A percentile compares a stretch with the other conserved stretches of the same genome.
phyloP scores from a whole-genome alignment of 1,140 invertebrate genomes.

The Eupeodes corollae region DNA sequence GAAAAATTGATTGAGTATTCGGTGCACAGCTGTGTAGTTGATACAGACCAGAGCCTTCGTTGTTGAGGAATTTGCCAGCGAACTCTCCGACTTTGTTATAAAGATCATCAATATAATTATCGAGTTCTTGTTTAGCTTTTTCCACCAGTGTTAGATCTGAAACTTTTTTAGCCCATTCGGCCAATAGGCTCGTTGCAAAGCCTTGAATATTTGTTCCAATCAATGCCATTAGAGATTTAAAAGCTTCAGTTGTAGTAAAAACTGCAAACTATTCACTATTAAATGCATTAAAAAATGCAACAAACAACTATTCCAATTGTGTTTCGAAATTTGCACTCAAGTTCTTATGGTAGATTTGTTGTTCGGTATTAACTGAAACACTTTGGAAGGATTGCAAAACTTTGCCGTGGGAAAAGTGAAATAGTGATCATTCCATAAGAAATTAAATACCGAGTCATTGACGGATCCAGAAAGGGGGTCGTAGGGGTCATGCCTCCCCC shows the following conservation, averaged over 20 bases:
- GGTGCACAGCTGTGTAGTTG: constrained; percentile 77
- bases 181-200: constrained; percentile 76
- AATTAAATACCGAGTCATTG: too few species aligned
- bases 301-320: constrained; percentile 51
- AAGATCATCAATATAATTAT: constrained; percentile 66
- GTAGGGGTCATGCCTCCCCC: too few species aligned
- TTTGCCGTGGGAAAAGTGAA: too few species aligned
- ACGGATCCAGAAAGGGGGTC: too few species aligned
- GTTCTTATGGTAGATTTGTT: constrained; percentile 75
- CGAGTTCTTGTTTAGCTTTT: constrained; percentile 54
- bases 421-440: too few species aligned
- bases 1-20: constrained; percentile 77
- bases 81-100: constrained; percentile 76
- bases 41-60: constrained; percentile 87
- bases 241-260: constrained; percentile 78
- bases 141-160: constrained; percentile 52
- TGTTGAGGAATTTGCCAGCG: constrained; percentile 80
- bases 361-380: constrained; percentile 66
- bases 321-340: constrained; percentile 69
- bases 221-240: constrained; percentile 73
- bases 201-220: constrained; percentile 91
- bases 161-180: constrained; percentile 72
- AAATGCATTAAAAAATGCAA: constrained; percentile 28
- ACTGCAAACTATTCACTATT: constrained; percentile 22
- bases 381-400: constrained; percentile 77